These are phyloP conservation scores for Drosophila santomea DNA, from an alignment of 1,140 invertebrate species.

Conservation along the genomic window DNA sequence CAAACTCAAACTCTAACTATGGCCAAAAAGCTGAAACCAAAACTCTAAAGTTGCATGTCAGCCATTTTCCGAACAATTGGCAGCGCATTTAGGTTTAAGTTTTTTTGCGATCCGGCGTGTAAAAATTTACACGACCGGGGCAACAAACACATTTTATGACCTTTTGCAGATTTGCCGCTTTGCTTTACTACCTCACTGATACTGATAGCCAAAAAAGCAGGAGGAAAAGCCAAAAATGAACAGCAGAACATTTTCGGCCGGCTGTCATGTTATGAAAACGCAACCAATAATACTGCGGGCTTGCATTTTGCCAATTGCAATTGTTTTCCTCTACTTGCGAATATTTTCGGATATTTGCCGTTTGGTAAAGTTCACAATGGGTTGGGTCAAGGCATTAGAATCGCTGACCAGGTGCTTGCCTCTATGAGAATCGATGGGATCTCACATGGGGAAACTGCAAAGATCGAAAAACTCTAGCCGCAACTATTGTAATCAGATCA, in stretches of 20 bases:
- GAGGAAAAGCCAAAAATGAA: constrained; percentile 11
- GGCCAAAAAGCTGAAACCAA: constrained; percentile 2
- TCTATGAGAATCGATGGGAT: constrained; percentile 62
- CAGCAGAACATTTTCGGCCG: constrained; percentile 32
- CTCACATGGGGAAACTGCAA: constrained; percentile 33
- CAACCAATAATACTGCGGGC: constrained; percentile 65
- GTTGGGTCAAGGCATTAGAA: constrained; percentile 63
- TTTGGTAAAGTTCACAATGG: constrained; percentile 68
- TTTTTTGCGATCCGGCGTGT: constrained; percentile 58
- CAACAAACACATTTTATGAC: constrained; percentile 81
- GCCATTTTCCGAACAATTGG: constrained; percentile 61
- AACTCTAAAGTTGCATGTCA: constrained; percentile 73
- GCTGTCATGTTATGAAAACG: constrained; percentile 75
- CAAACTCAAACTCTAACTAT: constrained; percentile 21
- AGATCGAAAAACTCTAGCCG: constrained; percentile 17
- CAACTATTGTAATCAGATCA: constrained; percentile 66
- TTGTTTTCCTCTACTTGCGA: constrained; percentile 51
- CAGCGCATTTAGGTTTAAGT: constrained; percentile 29
- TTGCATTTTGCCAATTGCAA: constrained; percentile 61
- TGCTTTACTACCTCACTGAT: constrained; percentile 47
- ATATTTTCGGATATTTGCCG: constrained; percentile 29
- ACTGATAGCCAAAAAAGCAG: constrained; percentile 71
- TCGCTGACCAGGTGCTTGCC: constrained; percentile 70
- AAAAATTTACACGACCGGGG: constrained; percentile 80
- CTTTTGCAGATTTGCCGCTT: constrained; percentile 70